Evolutionary conservation across 2,797 vertebrate species (phyloP).

Genomic region (Hipposideros larvatus): DNA sequence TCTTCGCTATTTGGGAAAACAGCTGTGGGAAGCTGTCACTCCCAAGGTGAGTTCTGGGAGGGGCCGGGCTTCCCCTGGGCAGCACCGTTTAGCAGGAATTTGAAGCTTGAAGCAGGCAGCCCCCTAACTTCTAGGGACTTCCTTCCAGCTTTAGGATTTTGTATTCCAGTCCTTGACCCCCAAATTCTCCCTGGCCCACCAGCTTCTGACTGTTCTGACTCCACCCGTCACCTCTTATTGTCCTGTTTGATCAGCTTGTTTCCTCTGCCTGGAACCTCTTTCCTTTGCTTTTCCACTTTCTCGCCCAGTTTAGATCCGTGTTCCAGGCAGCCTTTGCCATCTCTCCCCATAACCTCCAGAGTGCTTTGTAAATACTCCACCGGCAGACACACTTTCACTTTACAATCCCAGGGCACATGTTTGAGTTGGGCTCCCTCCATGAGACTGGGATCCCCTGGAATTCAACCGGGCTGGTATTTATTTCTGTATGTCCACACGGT

Average conservation of each 20-base stretch:
- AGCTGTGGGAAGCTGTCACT: no score
- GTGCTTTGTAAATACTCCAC: background rate
- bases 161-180: background rate
- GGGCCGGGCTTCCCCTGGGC: no score
- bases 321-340: background rate
- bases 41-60: background rate
- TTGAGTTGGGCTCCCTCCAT: no score
- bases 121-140: background rate
- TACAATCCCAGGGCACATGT: rapidly evolving
- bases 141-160: background rate
- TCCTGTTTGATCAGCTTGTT: background rate
- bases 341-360: background rate
- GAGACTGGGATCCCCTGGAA: background rate
- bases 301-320: no score
- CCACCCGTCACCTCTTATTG: background rate
- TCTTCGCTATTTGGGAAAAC: background rate
- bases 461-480: background rate
- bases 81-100: background rate
- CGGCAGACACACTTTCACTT: background rate
- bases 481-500: background rate
- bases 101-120: background rate
- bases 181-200: background rate
- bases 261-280: background rate
- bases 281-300: background rate
- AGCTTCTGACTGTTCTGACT: background rate